Evolutionary conservation across 2,888 invertebrate species (phyloP).

Genomic region (Prosapia bicincta): DNA sequence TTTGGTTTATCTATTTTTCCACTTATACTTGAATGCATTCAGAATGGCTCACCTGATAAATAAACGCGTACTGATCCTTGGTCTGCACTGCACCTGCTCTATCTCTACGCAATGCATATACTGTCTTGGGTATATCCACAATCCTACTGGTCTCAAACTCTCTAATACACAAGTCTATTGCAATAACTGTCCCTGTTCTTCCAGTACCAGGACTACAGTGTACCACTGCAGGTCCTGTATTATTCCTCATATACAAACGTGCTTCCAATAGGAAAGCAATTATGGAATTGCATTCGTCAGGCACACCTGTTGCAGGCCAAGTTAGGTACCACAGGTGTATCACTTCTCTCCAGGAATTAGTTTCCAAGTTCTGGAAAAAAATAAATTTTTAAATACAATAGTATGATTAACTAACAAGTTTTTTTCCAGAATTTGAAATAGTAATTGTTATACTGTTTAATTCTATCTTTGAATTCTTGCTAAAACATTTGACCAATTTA

Average conservation of each 20-base stretch:
- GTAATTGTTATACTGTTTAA: too few species aligned
- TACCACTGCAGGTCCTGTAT: constrained; percentile 67
- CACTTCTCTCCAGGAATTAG: constrained; percentile 81
- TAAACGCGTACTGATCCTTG: constrained; percentile 86
- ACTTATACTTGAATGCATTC: not conserved
- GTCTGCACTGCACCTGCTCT: constrained; percentile 88
- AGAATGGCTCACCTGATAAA: constrained; percentile 69
- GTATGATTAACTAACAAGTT: too few species aligned
- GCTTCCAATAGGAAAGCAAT: constrained; percentile 87
- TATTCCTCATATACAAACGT: constrained; percentile 54
- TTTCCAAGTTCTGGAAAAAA: constrained; percentile 62
- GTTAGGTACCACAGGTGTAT: constrained; percentile 89
- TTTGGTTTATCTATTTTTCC: not conserved
- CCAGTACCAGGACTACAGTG: constrained; percentile 90
- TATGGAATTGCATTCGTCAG: constrained; percentile 76
- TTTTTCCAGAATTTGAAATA: too few species aligned
- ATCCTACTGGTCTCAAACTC: constrained; percentile 77
- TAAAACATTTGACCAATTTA: too few species aligned
- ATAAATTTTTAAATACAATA: too few species aligned
- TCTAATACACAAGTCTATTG: constrained; percentile 79
- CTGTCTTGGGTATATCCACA: constrained; percentile 83
- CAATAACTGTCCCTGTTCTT: constrained; percentile 79
- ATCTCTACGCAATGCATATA: constrained; percentile 79
- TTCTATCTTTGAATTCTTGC: too few species aligned
- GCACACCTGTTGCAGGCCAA: constrained; percentile 88